A percentile compares a stretch with the other conserved stretches of the same genome.
phyloP scores from a whole-genome alignment of 2,888 invertebrate genomes.

The Marronus borbonicus region DNA sequence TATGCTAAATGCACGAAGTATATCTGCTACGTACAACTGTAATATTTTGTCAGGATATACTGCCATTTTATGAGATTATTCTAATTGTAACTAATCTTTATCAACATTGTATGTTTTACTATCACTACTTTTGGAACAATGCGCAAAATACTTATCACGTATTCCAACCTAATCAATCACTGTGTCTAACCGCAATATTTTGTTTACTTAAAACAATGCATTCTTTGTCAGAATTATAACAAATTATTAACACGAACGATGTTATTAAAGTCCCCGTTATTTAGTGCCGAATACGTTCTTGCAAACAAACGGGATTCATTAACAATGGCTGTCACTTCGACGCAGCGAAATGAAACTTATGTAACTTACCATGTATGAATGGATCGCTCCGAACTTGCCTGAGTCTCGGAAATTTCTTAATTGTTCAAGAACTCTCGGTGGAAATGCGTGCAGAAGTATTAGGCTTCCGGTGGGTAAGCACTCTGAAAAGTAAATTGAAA shows the following conservation, averaged over 20 bases:
- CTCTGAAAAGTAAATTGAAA: conserved; percentile 32
- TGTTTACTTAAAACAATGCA: no score
- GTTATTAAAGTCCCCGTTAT: not conserved
- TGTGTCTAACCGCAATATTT: no score
- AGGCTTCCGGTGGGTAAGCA: conserved; percentile 23
- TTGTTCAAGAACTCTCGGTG: conserved; percentile 41
- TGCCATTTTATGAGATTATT: no score
- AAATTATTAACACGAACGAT: conserved; percentile 11
- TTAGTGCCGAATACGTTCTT: conserved; percentile 4
- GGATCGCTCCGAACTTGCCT: conserved; percentile 24
- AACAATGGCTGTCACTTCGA: conserved; percentile 33
- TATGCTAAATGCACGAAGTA: no score
- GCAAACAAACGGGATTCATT: conserved; percentile 12
- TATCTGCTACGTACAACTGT: no score
- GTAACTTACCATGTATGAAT: conserved; percentile 29
- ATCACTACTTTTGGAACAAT: no score
- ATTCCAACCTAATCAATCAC: no score
- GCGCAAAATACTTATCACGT: no score
- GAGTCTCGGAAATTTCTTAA: conserved; percentile 38
- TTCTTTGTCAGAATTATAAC: conserved; percentile 11
- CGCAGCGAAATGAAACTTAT: conserved; percentile 33
- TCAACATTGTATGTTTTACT: no score
- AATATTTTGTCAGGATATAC: no score
- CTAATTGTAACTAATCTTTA: no score
- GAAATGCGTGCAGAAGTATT: conserved; percentile 37